Evolutionary conservation across 2,888 invertebrate genomes (phyloP), one percentile per base, ranked within the genome.

Genomic region (Melanostoma mellinum): DNA sequence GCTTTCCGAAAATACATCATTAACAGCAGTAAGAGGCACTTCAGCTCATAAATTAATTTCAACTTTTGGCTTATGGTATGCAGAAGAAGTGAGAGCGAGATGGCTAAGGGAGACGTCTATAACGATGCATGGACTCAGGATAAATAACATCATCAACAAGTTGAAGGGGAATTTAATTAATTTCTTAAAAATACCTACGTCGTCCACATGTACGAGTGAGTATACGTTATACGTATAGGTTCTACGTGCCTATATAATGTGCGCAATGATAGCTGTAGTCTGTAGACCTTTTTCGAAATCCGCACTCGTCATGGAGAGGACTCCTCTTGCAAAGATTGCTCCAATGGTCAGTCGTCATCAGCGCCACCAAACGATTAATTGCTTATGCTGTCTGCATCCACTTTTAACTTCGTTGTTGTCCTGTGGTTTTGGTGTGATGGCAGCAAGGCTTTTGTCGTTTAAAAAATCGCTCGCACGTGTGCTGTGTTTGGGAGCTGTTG

Each of bases 81-180:
- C 42, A 56, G 2, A 55, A 38, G 8, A 36, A 38, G 20, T 3
- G 3, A 55, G 8, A 35, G 30, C 8, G 5, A 38, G 4, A 32
- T 40, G 6, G 32, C 58, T 58, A 50, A 55, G n/a, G 32, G 4
- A 42, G n/a, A 9, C 50, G 9, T 35, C 20, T 42, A 20, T 20
- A 8, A 71, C 30, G 35, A 69, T 0, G 32, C 8, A 35, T 8
- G 32, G 35, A 35, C 46, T 6, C 40, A 44, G 3, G 67, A 30
- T 42, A 9, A 60, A 46, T n/a, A 63, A 42, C 76, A 58, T 30
- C 81, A 56, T 68, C 79, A 77, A 82, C 77, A 73, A 77, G 77
- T 82, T 65, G 61, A 44, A 53, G 35, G 61, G 50, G 61, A 77
- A 68, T 82, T 82, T 77, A 77, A 77, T 77, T 77, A 77, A 73